Percentiles rank a stretch among this genome's conserved stretches.
phyloP scores from a whole-genome alignment of 2,113 vertebrate genomes.

The Plestiodon gilberti region DNA sequence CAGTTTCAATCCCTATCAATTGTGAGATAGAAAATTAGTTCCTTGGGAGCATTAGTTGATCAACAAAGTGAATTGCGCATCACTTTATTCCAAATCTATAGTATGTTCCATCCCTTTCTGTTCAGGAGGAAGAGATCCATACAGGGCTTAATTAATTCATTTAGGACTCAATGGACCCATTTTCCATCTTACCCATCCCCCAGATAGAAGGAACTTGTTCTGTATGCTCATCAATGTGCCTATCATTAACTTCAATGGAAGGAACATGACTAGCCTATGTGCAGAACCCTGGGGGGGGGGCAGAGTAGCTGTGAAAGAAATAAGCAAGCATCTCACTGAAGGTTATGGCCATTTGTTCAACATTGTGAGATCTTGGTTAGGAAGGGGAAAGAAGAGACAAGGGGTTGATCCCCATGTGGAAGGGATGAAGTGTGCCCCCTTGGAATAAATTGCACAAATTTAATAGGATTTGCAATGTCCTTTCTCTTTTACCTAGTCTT shows the following conservation, averaged over 20 bases:
- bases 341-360: not conserved
- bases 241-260: not conserved
- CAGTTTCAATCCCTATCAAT: rapidly evolving
- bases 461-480: not conserved
- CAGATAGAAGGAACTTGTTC: no score
- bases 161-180: no score
- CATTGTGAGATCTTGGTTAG: not conserved
- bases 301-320: not conserved
- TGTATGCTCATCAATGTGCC: not conserved
- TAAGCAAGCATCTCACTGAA: not conserved
- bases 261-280: not conserved
- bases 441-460: rapidly evolving
- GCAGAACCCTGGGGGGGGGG: no score
- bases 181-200: no score
- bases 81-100: not conserved
- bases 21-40: no score
- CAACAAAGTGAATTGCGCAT: no score
- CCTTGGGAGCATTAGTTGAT: no score
- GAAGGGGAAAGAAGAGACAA: no score
- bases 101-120: not conserved
- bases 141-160: not conserved
- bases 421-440: not conserved
- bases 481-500: not conserved
- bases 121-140: not conserved
- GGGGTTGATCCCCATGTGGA: not conserved